A percentile compares a stretch with the other conserved stretches of the same genome.
These are phyloP conservation scores for Atrina japonica DNA, from an alignment of 2,888 invertebrate species.

Conservation along the genomic window DNA sequence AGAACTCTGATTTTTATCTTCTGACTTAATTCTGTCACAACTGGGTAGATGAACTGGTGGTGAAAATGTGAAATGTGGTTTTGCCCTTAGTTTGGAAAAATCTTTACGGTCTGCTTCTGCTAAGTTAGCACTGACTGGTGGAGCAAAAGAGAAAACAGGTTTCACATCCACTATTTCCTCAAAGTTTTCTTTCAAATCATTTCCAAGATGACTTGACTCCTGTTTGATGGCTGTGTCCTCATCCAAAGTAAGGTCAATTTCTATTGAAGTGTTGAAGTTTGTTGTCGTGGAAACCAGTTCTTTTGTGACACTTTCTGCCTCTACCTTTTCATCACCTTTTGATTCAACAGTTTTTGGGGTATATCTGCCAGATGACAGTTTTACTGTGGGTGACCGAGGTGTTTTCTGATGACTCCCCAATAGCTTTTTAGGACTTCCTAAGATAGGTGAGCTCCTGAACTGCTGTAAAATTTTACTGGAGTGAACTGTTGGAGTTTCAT, in stretches of 20 bases:
- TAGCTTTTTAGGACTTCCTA: neutral
- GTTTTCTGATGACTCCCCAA: neutral
- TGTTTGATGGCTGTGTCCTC: constrained; percentile 24
- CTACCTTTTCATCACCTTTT: neutral
- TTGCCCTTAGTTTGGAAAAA: constrained; percentile 14
- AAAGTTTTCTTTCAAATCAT: constrained; percentile 11
- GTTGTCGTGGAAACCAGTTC: constrained; percentile 1
- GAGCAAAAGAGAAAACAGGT: constrained; percentile 13
- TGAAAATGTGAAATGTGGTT: constrained; percentile 28
- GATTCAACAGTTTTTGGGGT: neutral
- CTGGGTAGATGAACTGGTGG: constrained; percentile 17
- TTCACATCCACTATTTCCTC: constrained; percentile 11
- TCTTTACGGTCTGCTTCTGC: neutral
- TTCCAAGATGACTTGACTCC: neutral
- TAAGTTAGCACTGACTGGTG: constrained; percentile 14
- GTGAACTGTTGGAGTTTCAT: neutral
- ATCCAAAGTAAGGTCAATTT: constrained; percentile 42
- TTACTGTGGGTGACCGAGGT: constrained; percentile 37
- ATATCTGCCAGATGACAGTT: constrained; percentile 22
- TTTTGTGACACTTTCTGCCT: neutral
- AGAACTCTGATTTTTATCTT: too few relatives aligned
- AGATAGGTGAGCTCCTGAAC: neutral
- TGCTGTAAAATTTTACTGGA: neutral
- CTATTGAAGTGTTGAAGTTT: constrained; percentile 21
- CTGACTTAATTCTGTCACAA: neutral